Percentiles rank a stretch among this genome's conserved stretches.
These are phyloP conservation scores for Orthonevra nobilis DNA, from an alignment of 2,888 invertebrate genomes.

Conservation along the genomic window DNA sequence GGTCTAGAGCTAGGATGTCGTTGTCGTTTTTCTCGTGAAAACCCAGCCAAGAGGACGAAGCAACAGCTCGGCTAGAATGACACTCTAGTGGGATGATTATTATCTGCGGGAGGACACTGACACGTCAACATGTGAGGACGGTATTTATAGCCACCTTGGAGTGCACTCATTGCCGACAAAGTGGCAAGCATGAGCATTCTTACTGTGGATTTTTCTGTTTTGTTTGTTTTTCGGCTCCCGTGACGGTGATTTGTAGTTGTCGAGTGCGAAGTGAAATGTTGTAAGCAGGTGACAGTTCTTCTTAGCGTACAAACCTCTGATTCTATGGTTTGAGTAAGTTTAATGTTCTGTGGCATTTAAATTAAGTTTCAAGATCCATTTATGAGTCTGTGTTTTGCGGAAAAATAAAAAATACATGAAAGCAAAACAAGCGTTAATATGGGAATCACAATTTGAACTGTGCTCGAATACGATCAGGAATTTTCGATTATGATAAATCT, in stretches of 20 bases:
- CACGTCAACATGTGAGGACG: slow-evolving; percentile 37
- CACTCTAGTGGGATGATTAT: slow-evolving; percentile 49
- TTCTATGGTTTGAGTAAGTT: too few relatives aligned
- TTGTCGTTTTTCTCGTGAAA: slow-evolving; percentile 39
- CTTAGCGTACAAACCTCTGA: too few relatives aligned
- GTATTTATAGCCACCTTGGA: slow-evolving; percentile 27
- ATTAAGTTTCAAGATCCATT: too few relatives aligned
- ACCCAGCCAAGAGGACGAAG: slow-evolving; percentile 2
- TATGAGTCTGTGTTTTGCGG: too few relatives aligned
- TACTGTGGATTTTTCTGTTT: slow-evolving; percentile 34
- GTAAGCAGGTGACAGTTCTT: slow-evolving; percentile 61
- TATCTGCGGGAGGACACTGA: slow-evolving; percentile 41
- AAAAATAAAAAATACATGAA: too few relatives aligned
- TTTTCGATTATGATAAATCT: too few relatives aligned
- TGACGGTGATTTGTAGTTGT: slow-evolving; percentile 52
- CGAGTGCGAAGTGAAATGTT: slow-evolving; percentile 59
- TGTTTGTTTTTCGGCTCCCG: slow-evolving; percentile 20
- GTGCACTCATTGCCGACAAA: slow-evolving; percentile 49
- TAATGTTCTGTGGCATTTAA: too few relatives aligned
- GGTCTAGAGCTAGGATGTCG: slow-evolving; percentile 50
- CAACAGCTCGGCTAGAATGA: slow-evolving; percentile 13
- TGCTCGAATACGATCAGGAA: too few relatives aligned
- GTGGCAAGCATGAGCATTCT: slow-evolving; percentile 36
- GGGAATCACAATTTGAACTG: too few relatives aligned
- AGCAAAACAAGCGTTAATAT: too few relatives aligned